Base-by-base conservation (phyloP, 2,888 invertebrate genomes). In the Polyploca ridens region DNA sequence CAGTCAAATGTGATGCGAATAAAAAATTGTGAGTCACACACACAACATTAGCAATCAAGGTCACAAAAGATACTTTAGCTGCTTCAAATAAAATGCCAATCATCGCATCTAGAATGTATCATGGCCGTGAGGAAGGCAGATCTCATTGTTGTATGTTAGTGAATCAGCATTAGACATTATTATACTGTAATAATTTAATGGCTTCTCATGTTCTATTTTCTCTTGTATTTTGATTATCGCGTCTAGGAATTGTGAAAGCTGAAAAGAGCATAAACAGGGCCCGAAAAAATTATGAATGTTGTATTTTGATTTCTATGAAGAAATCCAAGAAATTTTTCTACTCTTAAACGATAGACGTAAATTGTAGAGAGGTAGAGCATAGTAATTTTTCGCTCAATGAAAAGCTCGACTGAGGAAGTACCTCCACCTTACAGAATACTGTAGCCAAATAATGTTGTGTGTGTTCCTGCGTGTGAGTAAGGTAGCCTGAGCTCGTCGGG, bases 51-150 rank as follows among this genome's bases (percentile, higher is more conserved):
- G 76, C 76, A 78, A 77, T 76, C 78, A 77, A 77, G 74, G 75
- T 71, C 73, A 83, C 78, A 85, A 87, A 83, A 78, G 77, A 80
- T 79, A 77, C 78, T 82, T 84, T 83, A 80, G 16, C n/a, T 49
- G 84, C 77, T 81, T 70, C 69, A 75, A 79, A 76, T 76, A 84
- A 84, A 84, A 84, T 73, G 83, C 84, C 81, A 85, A 87, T 87
- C 85, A 85, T 82, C 76, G 77, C 73, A 72, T 79, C 78, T 80
- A 75, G 71, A 75, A 69, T 71, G 70, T 69, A 77, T 73, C 71
- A 74, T 73, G 67, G 68, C 65, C 66, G 68, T 67, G 64, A 70
- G 66, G 70, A 74, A 76, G 79, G 75, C 75, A 71, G 74, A 64
- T 10, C 66, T 41, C 41, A 41, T 41, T 41, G 41, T 41, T 69